Percentiles rank a stretch among this genome's conserved stretches.
These are phyloP conservation scores for Heteronetta atricapilla DNA, from an alignment of 2,113 vertebrate genomes.

Conservation along the genomic window DNA sequence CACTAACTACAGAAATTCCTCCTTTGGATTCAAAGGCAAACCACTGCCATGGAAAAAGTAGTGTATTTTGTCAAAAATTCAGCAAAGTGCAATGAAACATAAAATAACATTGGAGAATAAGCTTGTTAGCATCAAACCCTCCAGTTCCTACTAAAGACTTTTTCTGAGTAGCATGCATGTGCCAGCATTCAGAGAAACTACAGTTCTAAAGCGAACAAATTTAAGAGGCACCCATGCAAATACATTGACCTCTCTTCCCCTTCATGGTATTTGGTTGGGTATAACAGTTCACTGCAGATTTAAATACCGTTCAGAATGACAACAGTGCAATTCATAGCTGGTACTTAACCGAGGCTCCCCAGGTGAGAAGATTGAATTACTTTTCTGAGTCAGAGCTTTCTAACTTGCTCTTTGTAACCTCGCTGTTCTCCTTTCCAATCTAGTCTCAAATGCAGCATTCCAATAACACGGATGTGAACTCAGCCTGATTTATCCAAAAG, in stretches of 20 bases:
- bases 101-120: background rate
- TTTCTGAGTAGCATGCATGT: background rate
- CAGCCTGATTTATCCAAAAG: background rate
- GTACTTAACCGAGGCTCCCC: background rate
- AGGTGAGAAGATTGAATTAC: conserved; percentile 34
- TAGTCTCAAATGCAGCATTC: background rate
- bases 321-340: background rate
- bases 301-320: background rate
- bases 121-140: background rate
- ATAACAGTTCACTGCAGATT: background rate
- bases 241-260: conserved; percentile 10
- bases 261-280: background rate
- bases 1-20: background rate
- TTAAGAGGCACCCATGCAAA: conserved; percentile 15
- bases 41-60: background rate
- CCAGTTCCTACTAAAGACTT: background rate
- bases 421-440: background rate
- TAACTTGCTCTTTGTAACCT: background rate
- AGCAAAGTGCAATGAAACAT: background rate
- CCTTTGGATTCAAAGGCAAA: background rate
- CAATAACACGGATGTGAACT: background rate
- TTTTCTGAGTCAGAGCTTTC: conserved; percentile 6
- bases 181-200: background rate
- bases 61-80: background rate
- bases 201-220: conserved; percentile 4